Evolutionary conservation across 37 sponge, comb jelly and placozoan genomes (phyloP).

Genomic region (Halisarca cf. caerulea): DNA sequence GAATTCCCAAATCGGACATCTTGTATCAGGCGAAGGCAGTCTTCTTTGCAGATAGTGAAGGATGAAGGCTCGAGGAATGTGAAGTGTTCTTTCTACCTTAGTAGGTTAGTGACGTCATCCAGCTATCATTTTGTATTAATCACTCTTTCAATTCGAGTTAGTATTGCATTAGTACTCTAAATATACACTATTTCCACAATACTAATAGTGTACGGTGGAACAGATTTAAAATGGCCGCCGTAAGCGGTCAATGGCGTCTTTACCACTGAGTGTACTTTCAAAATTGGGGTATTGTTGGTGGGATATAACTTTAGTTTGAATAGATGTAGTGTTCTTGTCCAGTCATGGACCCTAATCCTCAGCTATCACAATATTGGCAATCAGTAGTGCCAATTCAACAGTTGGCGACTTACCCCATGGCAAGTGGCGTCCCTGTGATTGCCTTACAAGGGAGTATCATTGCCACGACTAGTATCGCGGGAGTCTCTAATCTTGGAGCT

Average conservation of each 20-base stretch:
- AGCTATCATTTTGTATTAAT: neutral
- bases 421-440: neutral
- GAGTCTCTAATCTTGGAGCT: neutral
- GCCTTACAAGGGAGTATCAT: neutral
- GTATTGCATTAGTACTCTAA: too few relatives aligned
- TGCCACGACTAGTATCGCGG: neutral
- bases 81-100: neutral
- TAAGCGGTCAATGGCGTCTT: too few relatives aligned
- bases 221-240: too few relatives aligned
- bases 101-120: neutral
- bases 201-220: too few relatives aligned
- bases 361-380: neutral
- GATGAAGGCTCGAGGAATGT: too few relatives aligned
- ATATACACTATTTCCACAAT: too few relatives aligned
- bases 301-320: too few relatives aligned
- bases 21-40: neutral
- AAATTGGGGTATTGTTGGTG: too few relatives aligned
- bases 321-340: too few relatives aligned
- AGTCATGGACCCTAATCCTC: neutral
- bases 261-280: too few relatives aligned
- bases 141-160: too few relatives aligned
- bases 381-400: neutral
- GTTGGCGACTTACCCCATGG: neutral
- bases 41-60: neutral
- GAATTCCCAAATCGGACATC: conserved; percentile 69